phyloP scores from a whole-genome alignment of 2,113 vertebrate species.

The Nothocercus julius region DNA sequence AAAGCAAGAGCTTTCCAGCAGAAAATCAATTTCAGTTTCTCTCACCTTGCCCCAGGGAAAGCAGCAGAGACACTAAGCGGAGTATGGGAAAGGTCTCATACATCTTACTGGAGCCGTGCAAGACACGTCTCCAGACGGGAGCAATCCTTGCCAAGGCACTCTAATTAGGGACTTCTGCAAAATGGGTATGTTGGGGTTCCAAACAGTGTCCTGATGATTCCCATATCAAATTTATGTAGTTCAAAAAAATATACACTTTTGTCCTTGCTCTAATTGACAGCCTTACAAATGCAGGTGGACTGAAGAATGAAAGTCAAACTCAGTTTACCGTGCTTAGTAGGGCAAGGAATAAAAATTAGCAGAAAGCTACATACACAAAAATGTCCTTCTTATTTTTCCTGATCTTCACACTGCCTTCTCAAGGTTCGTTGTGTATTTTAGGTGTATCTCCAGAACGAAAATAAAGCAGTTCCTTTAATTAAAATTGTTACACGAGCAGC shows the following conservation, averaged over 20 bases:
- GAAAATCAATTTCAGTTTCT: constrained; percentile 73
- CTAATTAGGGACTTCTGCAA: constrained; percentile 60
- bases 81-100: constrained; percentile 49
- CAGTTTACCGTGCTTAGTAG: neutral
- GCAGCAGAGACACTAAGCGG: constrained; percentile 36
- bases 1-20: constrained; percentile 60
- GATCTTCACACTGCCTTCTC: neutral
- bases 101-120: constrained; percentile 22
- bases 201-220: constrained; percentile 48
- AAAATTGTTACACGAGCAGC: neutral
- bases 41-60: constrained; percentile 66
- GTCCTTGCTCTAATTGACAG: constrained; percentile 42
- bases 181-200: constrained; percentile 37
- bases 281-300: constrained; percentile 52
- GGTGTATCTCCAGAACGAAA: neutral
- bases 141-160: constrained; percentile 53
- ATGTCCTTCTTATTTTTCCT: neutral
- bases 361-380: neutral
- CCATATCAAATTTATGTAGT: constrained; percentile 52
- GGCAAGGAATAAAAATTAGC: neutral
- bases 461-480: neutral
- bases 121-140: constrained; percentile 54
- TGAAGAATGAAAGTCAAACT: constrained; percentile 48
- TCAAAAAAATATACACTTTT: neutral
- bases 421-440: neutral